Evolutionary conservation across 2,113 vertebrate genomes (phyloP), one percentile per base, ranked within the genome.

Genomic region (Corvus hawaiiensis): DNA sequence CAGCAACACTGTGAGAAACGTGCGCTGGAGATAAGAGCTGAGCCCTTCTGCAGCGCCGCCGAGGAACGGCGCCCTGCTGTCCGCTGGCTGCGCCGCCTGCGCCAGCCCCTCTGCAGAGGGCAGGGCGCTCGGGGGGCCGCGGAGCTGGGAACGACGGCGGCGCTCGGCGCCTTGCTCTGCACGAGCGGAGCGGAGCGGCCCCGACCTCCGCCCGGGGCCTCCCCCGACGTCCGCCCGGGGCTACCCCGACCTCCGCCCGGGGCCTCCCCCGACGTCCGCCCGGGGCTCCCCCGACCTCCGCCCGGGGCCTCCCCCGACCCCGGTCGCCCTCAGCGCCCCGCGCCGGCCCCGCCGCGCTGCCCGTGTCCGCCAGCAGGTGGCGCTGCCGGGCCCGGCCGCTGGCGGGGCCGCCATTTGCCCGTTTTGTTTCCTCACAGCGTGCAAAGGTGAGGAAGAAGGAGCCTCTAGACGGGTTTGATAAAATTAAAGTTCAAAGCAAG

Each of bases 91-190:
- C 28, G 19, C 13, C 12, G 48, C 22, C 27, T 5, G 27, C 13
- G 18, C 54, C 64, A 32, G 54, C 28, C 35, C 33, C 13, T n/a
- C 28, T 1, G 26, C 41, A 10, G 39, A 16, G 21, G 18, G 5
- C 43, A 5, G 3, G 2, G 16, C 23, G 28, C 46, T 30, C 6
- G 13, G 14, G 14, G 0, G 3, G 3, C 22, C 1, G 16, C 32
- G 5, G 55, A 21, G 9, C 61, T 2, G 16, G 6, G 5, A 13
- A 5, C 9, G 0, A 2, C 0, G 26, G 5, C 5, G 9, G 9
- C 2, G 6, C 27, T 10, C 11, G 33, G 5, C 39, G 12, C 21
- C 26, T 27, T 46, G 10, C 20, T 7, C 23, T 3, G 4, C 22
- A 5, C 37, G n/a, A 7, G 18, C 14, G 8, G 35, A 6, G 9